Percentiles rank a stretch among this genome's conserved stretches.
phyloP scores from a whole-genome alignment of 2,888 invertebrate species.

The Epinotia brunnichana region DNA sequence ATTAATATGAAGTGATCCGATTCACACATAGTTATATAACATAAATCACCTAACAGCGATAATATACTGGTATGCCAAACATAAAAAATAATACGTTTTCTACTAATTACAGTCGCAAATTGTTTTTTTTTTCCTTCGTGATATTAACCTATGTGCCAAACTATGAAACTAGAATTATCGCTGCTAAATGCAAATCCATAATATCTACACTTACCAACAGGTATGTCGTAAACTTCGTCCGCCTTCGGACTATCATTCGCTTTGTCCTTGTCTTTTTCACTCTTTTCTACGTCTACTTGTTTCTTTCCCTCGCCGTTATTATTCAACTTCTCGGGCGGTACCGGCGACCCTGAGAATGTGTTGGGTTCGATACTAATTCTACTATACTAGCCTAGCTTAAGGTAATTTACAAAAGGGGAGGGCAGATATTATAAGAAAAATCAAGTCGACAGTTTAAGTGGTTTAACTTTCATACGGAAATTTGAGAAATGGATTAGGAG shows the following conservation, averaged over 20 bases:
- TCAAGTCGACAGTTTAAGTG: constrained; percentile 26
- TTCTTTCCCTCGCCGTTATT: constrained; percentile 70
- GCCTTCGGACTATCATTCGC: constrained; percentile 62
- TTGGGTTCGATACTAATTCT: constrained; percentile 40
- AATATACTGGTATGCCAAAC: neutral
- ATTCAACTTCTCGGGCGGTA: constrained; percentile 65
- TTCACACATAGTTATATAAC: constrained; percentile 15
- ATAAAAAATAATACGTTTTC: neutral
- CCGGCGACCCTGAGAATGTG: constrained; percentile 70
- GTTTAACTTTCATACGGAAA: constrained; percentile 29
- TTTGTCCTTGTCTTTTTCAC: constrained; percentile 61
- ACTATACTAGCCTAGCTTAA: constrained; percentile 35
- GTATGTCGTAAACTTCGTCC: constrained; percentile 80
- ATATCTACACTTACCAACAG: constrained; percentile 70
- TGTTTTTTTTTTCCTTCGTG: neutral
- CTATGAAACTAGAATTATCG: constrained; percentile 7
- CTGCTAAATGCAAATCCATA: constrained; percentile 22
- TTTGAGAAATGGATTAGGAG: constrained; percentile 20
- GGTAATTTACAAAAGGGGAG: constrained; percentile 27
- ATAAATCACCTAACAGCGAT: constrained; percentile 28
- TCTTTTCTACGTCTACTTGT: constrained; percentile 65
- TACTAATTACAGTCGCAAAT: no score
- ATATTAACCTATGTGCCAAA: neutral
- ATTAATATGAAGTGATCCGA: constrained; percentile 1
- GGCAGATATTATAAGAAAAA: constrained; percentile 6